Evolutionary conservation across 2,888 invertebrate species (phyloP).

Genomic region (Drosophila demipolita): DNA sequence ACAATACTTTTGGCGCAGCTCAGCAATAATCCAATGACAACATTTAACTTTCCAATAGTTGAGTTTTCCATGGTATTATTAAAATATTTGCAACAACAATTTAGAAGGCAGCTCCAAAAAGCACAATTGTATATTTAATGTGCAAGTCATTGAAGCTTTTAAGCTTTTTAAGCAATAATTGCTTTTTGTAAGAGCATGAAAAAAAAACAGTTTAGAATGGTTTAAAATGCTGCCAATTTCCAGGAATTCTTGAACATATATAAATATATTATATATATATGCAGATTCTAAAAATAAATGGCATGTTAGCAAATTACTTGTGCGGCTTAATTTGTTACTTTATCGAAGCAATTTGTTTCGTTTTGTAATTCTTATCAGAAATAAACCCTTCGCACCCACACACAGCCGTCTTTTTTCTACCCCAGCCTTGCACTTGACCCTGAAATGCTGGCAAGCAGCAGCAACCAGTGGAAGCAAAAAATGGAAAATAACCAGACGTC

Average conservation of each 20-base stretch:
- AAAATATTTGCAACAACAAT: slow-evolving; percentile 1
- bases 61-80: too few relatives aligned
- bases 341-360: slow-evolving; percentile 2
- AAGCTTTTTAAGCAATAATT: slow-evolving; percentile 4
- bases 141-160: slow-evolving; percentile 4
- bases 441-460: slow-evolving; percentile 39
- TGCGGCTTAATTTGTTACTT: background rate
- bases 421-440: slow-evolving; percentile 57
- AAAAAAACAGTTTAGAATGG: background rate
- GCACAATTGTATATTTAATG: background rate
- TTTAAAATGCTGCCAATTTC: background rate
- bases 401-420: background rate
- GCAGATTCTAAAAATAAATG: background rate
- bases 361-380: slow-evolving; percentile 36
- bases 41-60: slow-evolving; percentile 1
- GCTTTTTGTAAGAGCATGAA: background rate
- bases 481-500: slow-evolving; percentile 73
- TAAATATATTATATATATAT: background rate
- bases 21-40: background rate
- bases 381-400: slow-evolving; percentile 33
- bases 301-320: background rate
- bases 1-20: background rate
- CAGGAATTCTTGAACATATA: background rate
- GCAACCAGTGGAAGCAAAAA: slow-evolving; percentile 22
- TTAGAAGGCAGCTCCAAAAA: slow-evolving; percentile 2